Evolutionary conservation across 2,888 invertebrate species (phyloP).

Genomic region (Reticulitermes lucifugus): DNA sequence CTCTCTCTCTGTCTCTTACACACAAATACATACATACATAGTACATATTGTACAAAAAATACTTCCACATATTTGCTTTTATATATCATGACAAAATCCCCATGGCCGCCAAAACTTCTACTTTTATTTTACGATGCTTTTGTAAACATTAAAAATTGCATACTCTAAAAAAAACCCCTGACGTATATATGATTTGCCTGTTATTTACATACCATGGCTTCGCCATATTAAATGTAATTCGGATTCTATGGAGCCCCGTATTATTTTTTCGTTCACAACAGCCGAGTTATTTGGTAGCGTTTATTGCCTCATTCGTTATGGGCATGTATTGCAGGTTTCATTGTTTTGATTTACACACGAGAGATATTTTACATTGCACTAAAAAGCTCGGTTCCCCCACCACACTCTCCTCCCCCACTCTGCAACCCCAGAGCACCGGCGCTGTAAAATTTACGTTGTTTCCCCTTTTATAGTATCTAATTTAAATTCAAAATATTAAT

Average conservation of each 20-base stretch:
- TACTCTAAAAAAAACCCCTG: slow-evolving; percentile 20
- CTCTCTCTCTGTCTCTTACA: neutral
- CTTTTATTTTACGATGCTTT: slow-evolving; percentile 41
- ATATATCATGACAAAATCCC: slow-evolving; percentile 42
- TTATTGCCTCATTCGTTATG: slow-evolving; percentile 52
- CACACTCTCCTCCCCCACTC: slow-evolving; percentile 48
- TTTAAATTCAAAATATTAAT: slow-evolving; percentile 54
- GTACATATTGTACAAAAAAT: neutral
- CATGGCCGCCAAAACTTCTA: slow-evolving; percentile 30
- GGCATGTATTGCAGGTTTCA: slow-evolving; percentile 47
- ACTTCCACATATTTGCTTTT: slow-evolving; percentile 44
- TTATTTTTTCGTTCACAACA: slow-evolving; percentile 43
- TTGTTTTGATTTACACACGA: slow-evolving; percentile 51
- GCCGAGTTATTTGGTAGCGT: slow-evolving; percentile 48
- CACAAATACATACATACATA: no score
- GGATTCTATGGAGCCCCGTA: slow-evolving; percentile 46
- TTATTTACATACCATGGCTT: slow-evolving; percentile 46
- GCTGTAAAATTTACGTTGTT: slow-evolving; percentile 51
- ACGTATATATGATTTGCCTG: slow-evolving; percentile 38
- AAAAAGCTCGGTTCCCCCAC: slow-evolving; percentile 44
- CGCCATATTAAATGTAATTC: slow-evolving; percentile 51
- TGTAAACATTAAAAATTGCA: slow-evolving; percentile 43
- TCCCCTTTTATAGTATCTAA: slow-evolving; percentile 52
- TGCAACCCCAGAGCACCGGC: slow-evolving; percentile 31
- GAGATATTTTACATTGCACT: slow-evolving; percentile 49